Base-by-base conservation (phyloP, 2,888 invertebrate species). In the Stenchaetothrips biformis region DNA sequence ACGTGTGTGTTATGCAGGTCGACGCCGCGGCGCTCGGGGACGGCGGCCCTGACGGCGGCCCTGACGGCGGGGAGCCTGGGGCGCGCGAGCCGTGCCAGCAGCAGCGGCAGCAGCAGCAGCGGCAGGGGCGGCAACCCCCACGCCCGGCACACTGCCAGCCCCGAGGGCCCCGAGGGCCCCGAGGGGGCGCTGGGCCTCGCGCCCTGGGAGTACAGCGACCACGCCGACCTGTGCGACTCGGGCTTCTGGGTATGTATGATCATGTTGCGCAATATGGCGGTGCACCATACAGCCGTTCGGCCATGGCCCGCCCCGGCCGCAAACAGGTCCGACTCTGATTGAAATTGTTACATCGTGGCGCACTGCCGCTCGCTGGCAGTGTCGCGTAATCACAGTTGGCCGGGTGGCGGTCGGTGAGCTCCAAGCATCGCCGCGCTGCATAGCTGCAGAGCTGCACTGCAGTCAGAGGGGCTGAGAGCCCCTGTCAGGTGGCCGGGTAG, bases 191-290 rank as follows among this genome's bases (percentile, higher is more conserved):
- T 25, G 67, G 67, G 21, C 67, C 67, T 74, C 25, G 67, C 25
- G 67, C 67, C 67, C 25, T 74, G 67, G 67, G 67, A 74, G 25
- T 74, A 74, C 67, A 74, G 67, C 67, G 67, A 74, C 67, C 67
- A 74, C 67, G 67, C 67, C 67, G 67, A 74, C 67, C 67, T 74
- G 21, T 74, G 67, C 67, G 67, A 74, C 67, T 74, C 67, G 67
- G 67, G 67, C 25, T 74, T 74, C 67, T 74, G 67, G 67, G 67
- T 74, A 13, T 18, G 59, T 59, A 4, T 37, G 37, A 37, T 4
- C 37, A 37, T 37, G 37, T 37, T 37, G 37, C 37, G 37, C 37
- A 37, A 37, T 4, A 37, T 37, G 37, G 37, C 37, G 37, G 37
- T 37, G 4, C 37, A 37, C 37, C 37, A 4, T 37, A 37, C 59